phyloP scores from a whole-genome alignment of 1,140 invertebrate species.

The Heliothis subflexa region DNA sequence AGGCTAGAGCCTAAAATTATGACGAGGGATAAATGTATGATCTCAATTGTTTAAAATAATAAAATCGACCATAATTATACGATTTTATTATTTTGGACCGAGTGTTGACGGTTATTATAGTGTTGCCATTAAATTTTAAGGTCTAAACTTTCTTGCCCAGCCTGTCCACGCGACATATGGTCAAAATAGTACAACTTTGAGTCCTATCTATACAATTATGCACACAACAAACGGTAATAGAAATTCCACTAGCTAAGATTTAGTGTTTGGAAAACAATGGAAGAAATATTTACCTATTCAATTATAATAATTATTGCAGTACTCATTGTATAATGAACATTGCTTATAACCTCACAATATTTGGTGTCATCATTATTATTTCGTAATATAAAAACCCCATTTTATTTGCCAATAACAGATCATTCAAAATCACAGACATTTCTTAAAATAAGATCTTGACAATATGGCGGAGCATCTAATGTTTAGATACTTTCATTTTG shows the following conservation, averaged over 20 bases:
- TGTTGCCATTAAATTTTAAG: too few relatives aligned
- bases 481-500: background rate
- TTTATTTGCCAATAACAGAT: slow-evolving; percentile 31
- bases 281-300: slow-evolving; percentile 49
- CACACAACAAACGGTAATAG: slow-evolving; percentile 25
- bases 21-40: too few relatives aligned
- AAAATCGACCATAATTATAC: too few relatives aligned
- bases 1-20: background rate
- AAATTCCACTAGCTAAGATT: slow-evolving; percentile 47
- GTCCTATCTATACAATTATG: background rate
- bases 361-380: slow-evolving; percentile 52
- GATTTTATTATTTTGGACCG: too few relatives aligned
- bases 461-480: background rate
- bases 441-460: slow-evolving; percentile 28
- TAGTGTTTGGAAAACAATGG: slow-evolving; percentile 54
- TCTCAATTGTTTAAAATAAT: too few relatives aligned
- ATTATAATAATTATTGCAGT: slow-evolving; percentile 30
- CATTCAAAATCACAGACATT: slow-evolving; percentile 54
- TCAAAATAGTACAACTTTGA: too few relatives aligned
- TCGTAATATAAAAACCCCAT: slow-evolving; percentile 14
- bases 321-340: slow-evolving; percentile 38
- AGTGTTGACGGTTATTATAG: too few relatives aligned
- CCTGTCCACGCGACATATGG: too few relatives aligned
- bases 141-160: background rate
- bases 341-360: slow-evolving; percentile 33